phyloP scores from a whole-genome alignment of 2,797 vertebrate genomes.

The Lutra lutra region DNA sequence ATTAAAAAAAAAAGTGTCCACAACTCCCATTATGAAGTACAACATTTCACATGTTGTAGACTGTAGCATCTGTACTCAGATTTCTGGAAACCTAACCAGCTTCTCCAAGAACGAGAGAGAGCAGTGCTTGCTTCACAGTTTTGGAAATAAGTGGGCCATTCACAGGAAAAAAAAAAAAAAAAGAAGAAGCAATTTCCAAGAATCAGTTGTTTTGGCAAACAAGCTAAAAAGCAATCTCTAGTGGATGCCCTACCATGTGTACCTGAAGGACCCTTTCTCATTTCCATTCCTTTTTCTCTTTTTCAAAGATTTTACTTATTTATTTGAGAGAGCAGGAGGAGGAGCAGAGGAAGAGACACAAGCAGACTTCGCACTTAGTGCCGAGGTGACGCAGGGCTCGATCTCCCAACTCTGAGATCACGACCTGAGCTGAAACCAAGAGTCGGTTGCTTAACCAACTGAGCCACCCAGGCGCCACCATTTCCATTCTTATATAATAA shows the following conservation, averaged over 20 bases:
- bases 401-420: not conserved
- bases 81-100: not conserved
- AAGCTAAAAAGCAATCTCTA: not conserved
- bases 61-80: not conserved
- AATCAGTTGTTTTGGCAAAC: not conserved
- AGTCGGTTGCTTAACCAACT: not conserved
- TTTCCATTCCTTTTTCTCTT: not conserved
- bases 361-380: not conserved
- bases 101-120: not conserved
- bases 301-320: not conserved
- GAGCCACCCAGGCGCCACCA: not conserved
- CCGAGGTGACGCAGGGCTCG: not conserved
- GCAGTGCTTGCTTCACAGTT: not conserved
- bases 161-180: not conserved
- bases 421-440: not conserved
- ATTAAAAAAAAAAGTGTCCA: not conserved
- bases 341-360: not conserved
- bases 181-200: not conserved
- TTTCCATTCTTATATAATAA: not conserved
- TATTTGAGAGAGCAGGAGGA: not conserved
- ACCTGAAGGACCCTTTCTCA: not conserved
- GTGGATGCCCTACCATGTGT: rapidly evolving
- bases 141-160: not conserved
- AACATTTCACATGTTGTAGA: not conserved
- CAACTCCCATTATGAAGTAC: not conserved